These are phyloP conservation scores for Liasis olivaceus DNA, from an alignment of 2,797 vertebrate genomes.

Conservation along the genomic window DNA sequence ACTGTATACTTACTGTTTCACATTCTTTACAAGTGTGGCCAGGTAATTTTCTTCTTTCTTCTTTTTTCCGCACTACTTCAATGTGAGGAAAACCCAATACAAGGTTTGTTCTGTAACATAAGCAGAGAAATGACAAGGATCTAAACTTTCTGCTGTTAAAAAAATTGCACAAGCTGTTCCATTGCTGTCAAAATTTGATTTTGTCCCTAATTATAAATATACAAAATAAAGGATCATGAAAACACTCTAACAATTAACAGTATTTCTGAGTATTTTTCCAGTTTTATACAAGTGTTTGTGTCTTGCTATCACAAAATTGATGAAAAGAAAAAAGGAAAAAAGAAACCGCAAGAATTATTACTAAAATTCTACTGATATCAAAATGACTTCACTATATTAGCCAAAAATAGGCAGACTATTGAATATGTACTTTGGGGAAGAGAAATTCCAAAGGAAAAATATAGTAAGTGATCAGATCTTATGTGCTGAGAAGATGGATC, in stretches of 20 bases:
- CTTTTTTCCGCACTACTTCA: constrained; percentile 91
- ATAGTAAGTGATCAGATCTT: no score
- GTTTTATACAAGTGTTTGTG: neutral
- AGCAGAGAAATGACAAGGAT: neutral
- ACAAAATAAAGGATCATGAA: neutral
- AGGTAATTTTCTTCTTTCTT: constrained; percentile 90
- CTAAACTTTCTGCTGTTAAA: neutral
- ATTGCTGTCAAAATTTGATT: neutral
- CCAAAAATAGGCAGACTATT: neutral
- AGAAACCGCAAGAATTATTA: neutral
- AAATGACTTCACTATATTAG: neutral
- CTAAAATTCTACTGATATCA: neutral
- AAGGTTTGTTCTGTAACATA: constrained; percentile 67
- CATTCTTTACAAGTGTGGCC: constrained; percentile 94
- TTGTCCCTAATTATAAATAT: neutral
- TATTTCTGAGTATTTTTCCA: neutral
- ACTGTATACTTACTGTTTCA: constrained; percentile 80
- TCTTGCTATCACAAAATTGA: neutral
- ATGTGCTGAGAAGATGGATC: no score
- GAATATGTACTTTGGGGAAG: neutral
- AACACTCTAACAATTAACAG: neutral
- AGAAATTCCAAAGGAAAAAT: neutral
- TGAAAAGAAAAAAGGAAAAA: neutral
- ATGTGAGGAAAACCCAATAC: constrained; percentile 84
- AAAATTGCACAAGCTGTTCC: neutral